phyloP scores from a whole-genome alignment of 1,140 invertebrate genomes.

The Drosophila sulfurigaster region DNA sequence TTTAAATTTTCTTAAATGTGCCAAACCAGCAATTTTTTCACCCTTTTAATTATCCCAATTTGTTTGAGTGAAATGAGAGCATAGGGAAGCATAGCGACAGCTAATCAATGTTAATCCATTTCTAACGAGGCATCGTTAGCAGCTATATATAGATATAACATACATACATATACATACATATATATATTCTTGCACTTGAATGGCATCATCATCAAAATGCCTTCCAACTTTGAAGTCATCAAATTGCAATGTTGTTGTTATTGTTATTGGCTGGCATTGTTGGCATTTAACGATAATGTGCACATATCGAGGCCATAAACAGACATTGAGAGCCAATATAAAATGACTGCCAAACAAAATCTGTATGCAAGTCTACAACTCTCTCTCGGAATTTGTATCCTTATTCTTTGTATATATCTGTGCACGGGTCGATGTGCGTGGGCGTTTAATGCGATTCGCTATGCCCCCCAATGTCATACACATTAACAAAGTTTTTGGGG shows the following conservation, averaged over 20 bases:
- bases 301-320: slow-evolving; percentile 73
- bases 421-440: slow-evolving; percentile 17
- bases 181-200: slow-evolving; percentile 32
- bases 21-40: slow-evolving; percentile 12
- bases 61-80: slow-evolving; percentile 3
- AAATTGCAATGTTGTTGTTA: slow-evolving; percentile 68
- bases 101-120: slow-evolving; percentile 82
- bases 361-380: slow-evolving; percentile 50
- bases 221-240: slow-evolving; percentile 68
- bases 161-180: slow-evolving; percentile 26
- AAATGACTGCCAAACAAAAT: slow-evolving; percentile 42
- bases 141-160: slow-evolving; percentile 24
- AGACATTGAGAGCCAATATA: slow-evolving; percentile 60
- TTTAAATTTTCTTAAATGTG: slow-evolving; percentile 36
- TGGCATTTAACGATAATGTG: slow-evolving; percentile 76
- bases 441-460: slow-evolving; percentile 60
- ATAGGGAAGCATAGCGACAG: slow-evolving; percentile 23
- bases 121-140: slow-evolving; percentile 75
- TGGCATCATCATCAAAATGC: slow-evolving; percentile 70
- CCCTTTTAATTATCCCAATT: slow-evolving; percentile 51
- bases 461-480: slow-evolving; percentile 46
- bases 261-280: slow-evolving; percentile 39
- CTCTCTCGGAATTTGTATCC: slow-evolving; percentile 28
- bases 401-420: slow-evolving; percentile 26
- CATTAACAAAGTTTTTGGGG: slow-evolving; percentile 56